Conservation (phyloP, 2,113 vertebrate species). For the Sisor rabdophorus region DNA sequence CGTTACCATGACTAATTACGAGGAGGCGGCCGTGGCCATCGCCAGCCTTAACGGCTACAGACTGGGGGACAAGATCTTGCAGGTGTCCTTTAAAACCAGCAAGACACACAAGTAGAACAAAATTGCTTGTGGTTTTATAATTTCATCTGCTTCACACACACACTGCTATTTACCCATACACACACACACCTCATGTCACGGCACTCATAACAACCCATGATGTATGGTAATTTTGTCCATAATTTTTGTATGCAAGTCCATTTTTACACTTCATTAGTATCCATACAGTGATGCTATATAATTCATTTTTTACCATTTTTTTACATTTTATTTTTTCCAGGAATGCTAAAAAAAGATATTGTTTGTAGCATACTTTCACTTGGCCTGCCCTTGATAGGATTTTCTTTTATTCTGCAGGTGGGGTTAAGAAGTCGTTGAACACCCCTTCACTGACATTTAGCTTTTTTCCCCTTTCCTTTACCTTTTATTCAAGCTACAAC, state of each 20-base stretch:
- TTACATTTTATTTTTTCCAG: background rate
- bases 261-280: background rate
- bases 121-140: background rate
- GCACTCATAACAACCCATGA: background rate
- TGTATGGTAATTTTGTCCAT: background rate
- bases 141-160: slow-evolving; percentile 1
- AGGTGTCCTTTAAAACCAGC: slow-evolving; percentile 99
- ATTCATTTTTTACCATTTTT: background rate
- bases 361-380: slow-evolving; percentile 49
- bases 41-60: slow-evolving; percentile 97
- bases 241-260: background rate
- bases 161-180: background rate
- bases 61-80: slow-evolving; percentile 97
- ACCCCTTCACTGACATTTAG: slow-evolving; percentile 59
- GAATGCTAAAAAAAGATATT: background rate
- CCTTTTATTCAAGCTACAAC: slow-evolving; percentile 79
- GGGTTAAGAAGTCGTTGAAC: background rate
- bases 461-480: slow-evolving; percentile 71
- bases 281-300: slow-evolving; percentile 17
- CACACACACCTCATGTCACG: background rate
- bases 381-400: background rate
- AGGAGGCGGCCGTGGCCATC: slow-evolving; percentile 98
- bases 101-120: slow-evolving; percentile 92
- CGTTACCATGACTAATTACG: slow-evolving; percentile 99
- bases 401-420: slow-evolving; percentile 39